Conservation (phyloP, 2,888 invertebrate species). For the Hyles lineata region DNA sequence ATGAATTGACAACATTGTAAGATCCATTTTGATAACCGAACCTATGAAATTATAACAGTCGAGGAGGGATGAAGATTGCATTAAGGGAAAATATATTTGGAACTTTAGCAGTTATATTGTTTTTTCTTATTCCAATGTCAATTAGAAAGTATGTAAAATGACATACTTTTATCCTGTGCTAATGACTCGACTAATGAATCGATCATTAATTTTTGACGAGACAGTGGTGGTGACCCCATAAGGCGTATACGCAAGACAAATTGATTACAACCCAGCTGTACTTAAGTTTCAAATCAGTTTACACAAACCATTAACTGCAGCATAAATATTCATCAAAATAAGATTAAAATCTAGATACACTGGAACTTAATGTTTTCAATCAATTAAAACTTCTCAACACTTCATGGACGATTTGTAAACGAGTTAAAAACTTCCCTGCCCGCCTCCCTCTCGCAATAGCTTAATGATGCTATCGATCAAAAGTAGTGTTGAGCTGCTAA, state of each 20-base stretch:
- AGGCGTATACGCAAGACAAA: background rate
- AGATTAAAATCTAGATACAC: background rate
- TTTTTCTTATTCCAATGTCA: background rate
- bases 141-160: too few species aligned
- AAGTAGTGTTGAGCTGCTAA: slow-evolving; percentile 11
- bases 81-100: background rate
- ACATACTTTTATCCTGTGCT: too few species aligned
- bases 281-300: background rate
- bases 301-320: background rate
- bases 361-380: slow-evolving; percentile 13
- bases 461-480: slow-evolving; percentile 25
- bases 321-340: background rate
- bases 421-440: slow-evolving; percentile 20
- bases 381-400: slow-evolving; percentile 15
- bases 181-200: too few species aligned
- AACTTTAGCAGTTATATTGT: background rate
- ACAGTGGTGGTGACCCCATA: too few species aligned
- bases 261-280: background rate
- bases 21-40: background rate
- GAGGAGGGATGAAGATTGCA: background rate
- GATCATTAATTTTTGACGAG: too few species aligned
- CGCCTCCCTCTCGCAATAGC: slow-evolving; percentile 11
- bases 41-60: background rate
- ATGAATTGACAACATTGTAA: slow-evolving; percentile 10
- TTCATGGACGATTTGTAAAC: slow-evolving; percentile 10